phyloP scores from a whole-genome alignment of 2,888 invertebrate genomes.

The Euzophera pinguis region DNA sequence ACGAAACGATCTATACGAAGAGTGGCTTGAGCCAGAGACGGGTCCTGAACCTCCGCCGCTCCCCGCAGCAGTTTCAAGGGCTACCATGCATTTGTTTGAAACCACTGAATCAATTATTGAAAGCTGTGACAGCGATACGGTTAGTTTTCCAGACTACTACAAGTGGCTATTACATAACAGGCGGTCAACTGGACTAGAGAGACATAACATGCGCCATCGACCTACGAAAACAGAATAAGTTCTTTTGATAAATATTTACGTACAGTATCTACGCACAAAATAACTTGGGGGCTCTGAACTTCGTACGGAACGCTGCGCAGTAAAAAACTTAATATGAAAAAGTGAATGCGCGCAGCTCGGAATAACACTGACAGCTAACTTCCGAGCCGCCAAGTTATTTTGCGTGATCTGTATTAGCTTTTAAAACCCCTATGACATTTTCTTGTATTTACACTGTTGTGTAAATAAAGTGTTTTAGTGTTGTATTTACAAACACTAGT shows the following conservation, averaged over 20 bases:
- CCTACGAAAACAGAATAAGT: background rate
- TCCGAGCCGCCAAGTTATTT: no score
- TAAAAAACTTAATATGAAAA: no score
- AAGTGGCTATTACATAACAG: background rate
- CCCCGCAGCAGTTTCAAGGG: background rate
- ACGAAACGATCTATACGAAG: constrained; percentile 70
- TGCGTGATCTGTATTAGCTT: no score
- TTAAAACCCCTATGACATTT: no score
- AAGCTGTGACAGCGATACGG: background rate
- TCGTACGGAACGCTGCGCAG: no score
- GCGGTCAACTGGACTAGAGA: background rate
- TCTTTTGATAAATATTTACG: background rate
- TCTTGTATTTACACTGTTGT: no score
- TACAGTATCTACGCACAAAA: no score
- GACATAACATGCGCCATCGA: background rate
- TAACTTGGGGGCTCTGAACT: no score
- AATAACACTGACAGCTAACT: no score
- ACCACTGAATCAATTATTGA: background rate
- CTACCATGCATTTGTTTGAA: background rate
- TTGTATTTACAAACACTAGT: no score
- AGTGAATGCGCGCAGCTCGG: no score
- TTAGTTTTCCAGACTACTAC: background rate
- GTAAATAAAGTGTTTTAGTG: no score
- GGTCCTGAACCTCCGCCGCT: constrained; percentile 18
- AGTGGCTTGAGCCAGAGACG: constrained; percentile 54